Conservation (phyloP, 2,888 invertebrate genomes). For the Drosophila seclusa region DNA sequence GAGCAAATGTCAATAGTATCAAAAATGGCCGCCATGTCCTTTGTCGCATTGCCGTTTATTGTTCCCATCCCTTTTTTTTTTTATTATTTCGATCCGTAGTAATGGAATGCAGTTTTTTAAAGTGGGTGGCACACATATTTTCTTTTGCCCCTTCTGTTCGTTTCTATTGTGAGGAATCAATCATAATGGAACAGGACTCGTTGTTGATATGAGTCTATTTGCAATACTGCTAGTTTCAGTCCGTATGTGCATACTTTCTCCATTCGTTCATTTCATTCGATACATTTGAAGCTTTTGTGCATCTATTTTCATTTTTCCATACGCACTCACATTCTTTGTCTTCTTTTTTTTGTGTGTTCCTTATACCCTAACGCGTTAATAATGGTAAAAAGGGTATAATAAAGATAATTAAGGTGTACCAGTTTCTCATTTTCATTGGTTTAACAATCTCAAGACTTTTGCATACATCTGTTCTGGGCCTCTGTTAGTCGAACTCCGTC, state of each 20-base stretch:
- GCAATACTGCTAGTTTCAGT: not conserved
- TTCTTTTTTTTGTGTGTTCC: not conserved
- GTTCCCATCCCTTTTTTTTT: slow-evolving; percentile 21
- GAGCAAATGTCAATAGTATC: slow-evolving; percentile 53
- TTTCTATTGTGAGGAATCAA: not conserved
- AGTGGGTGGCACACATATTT: not conserved
- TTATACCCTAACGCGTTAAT: not conserved
- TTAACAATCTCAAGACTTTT: not conserved
- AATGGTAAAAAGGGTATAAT: not conserved
- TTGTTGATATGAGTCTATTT: not conserved
- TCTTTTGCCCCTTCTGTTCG: not conserved
- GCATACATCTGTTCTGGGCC: not conserved
- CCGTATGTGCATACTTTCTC: not conserved
- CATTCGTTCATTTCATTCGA: slow-evolving; percentile 4
- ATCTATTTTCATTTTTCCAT: slow-evolving; percentile 22
- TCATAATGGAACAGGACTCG: not conserved
- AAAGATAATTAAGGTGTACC: not conserved
- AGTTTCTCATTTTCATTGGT: not conserved
- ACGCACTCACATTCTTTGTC: slow-evolving; percentile 25
- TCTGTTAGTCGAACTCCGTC: not conserved
- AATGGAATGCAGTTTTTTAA: not conserved
- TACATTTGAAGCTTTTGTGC: slow-evolving; percentile 12
- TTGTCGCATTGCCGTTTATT: slow-evolving; percentile 25
- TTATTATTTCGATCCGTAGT: slow-evolving; percentile 18
- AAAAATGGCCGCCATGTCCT: slow-evolving; percentile 53